phyloP scores from a whole-genome alignment of 2,888 invertebrate species.

The Morpho deidamia region DNA sequence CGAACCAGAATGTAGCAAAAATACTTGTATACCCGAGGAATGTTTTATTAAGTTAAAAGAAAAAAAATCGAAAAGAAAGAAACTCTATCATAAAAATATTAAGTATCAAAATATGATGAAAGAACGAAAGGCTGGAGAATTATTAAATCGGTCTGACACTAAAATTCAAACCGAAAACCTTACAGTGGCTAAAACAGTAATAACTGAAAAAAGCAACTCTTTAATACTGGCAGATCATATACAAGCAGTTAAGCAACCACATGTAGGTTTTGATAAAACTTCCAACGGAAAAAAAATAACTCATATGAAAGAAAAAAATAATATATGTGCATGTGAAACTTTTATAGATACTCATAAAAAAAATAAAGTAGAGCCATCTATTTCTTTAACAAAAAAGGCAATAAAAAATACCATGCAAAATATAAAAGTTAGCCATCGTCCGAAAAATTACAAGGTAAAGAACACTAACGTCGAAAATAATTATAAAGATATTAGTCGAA shows the following conservation, averaged over 20 bases:
- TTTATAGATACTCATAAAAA: neutral
- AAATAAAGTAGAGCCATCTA: neutral
- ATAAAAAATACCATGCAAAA: too few relatives aligned
- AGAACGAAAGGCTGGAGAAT: slow-evolving; percentile 3
- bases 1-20: slow-evolving; percentile 26
- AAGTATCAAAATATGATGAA: neutral
- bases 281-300: neutral
- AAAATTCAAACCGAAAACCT: slow-evolving; percentile 10
- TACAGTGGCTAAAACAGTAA: neutral
- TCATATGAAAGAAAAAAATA: slow-evolving; percentile 1
- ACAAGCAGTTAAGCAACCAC: neutral
- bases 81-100: neutral
- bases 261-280: neutral
- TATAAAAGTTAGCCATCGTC: too few relatives aligned
- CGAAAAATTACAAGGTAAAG: too few relatives aligned
- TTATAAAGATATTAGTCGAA: too few relatives aligned
- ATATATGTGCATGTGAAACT: neutral
- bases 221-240: slow-evolving; percentile 2
- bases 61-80: neutral
- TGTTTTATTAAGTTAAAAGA: slow-evolving; percentile 33
- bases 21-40: slow-evolving; percentile 34
- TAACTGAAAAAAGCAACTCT: slow-evolving; percentile 9
- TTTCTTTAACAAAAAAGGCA: too few relatives aligned
- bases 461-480: too few relatives aligned
- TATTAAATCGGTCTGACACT: slow-evolving; percentile 2